Conservation (phyloP, 2,797 vertebrate species). For the Artibeus lituratus region DNA sequence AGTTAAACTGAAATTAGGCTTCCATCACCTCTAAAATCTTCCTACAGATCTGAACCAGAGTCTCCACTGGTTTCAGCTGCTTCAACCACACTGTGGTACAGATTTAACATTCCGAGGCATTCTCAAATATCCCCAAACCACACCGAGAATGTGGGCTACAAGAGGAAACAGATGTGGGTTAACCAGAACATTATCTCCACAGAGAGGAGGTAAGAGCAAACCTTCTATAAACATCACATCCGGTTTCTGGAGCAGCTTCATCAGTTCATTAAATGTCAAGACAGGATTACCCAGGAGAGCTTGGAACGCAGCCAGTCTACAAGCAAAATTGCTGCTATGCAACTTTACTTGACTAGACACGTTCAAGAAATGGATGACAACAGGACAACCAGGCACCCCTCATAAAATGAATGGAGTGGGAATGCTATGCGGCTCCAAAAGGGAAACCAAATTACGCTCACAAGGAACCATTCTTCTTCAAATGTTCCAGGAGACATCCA, state of each 20-base stretch:
- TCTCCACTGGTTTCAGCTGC: conserved; percentile 81
- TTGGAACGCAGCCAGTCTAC: conserved; percentile 49
- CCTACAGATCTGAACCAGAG: conserved; percentile 74
- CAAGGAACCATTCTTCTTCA: background rate
- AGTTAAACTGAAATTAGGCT: conserved; percentile 46
- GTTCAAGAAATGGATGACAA: conserved; percentile 26
- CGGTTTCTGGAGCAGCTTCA: conserved; percentile 31
- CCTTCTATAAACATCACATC: conserved; percentile 38
- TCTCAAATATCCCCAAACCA: conserved; percentile 86
- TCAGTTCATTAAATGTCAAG: conserved; percentile 56
- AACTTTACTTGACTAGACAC: conserved; percentile 48
- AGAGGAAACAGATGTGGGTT: conserved; percentile 87
- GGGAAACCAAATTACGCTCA: background rate
- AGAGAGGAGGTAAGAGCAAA: conserved; percentile 40
- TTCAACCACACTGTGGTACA: conserved; percentile 84
- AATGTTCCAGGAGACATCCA: background rate
- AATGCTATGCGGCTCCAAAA: background rate
- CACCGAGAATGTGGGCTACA: conserved; percentile 84
- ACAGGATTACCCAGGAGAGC: conserved; percentile 49
- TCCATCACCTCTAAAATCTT: conserved; percentile 55
- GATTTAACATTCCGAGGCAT: conserved; percentile 86
- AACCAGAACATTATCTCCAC: conserved; percentile 72
- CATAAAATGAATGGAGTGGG: conserved; percentile 4
- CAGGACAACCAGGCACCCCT: background rate
- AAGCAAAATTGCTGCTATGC: conserved; percentile 43